Evolutionary conservation across 2,113 vertebrate genomes (phyloP).

Genomic region (Oreochromis tanganicae): DNA sequence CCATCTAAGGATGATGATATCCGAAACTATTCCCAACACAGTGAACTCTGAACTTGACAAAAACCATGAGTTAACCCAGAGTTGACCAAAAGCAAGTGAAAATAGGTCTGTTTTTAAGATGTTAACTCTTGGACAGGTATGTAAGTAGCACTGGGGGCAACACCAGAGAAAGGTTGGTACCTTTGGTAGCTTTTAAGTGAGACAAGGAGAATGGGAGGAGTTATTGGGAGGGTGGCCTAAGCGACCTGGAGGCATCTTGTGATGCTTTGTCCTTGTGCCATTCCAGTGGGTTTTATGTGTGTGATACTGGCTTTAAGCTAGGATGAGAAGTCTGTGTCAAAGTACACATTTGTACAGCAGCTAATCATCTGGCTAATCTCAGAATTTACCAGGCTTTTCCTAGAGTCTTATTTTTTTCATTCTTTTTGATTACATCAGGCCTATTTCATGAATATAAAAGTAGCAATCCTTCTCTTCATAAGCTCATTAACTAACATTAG

Average conservation of each 20-base stretch:
- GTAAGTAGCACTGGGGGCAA: no score
- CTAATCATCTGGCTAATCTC: not conserved
- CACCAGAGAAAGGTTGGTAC: not conserved
- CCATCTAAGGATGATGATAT: not conserved
- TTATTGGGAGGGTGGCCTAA: not conserved
- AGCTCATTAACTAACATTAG: not conserved
- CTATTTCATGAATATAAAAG: not conserved
- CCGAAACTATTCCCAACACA: fast-evolving
- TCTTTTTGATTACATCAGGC: not conserved
- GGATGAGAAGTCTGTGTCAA: not conserved
- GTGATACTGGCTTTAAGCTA: not conserved
- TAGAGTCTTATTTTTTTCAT: not conserved
- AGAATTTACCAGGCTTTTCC: not conserved
- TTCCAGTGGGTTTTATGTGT: not conserved
- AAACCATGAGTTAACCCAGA: not conserved
- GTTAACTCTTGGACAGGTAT: not conserved
- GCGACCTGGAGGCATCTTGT: not conserved
- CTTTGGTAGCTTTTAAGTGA: not conserved
- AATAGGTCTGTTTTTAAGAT: not conserved
- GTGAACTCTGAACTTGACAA: not conserved
- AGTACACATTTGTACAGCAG: not conserved
- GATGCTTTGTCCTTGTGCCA: not conserved
- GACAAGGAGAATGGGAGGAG: not conserved
- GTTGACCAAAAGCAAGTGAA: not conserved
- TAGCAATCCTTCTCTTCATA: not conserved